Evolutionary conservation across 2,888 invertebrate genomes (phyloP).

Genomic region (Gandaritis pyraliata): DNA sequence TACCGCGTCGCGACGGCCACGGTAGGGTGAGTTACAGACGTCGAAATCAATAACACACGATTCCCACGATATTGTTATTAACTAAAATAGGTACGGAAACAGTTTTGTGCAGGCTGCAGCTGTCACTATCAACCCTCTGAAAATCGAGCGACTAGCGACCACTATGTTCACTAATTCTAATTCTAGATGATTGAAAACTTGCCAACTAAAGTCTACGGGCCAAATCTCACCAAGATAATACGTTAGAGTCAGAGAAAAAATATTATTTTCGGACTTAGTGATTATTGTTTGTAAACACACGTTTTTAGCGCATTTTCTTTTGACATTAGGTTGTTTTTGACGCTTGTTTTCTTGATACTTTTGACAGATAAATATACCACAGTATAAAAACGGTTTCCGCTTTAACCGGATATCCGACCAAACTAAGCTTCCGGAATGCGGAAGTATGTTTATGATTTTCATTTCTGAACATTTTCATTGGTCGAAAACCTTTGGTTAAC

Average conservation of each 20-base stretch:
- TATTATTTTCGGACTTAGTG: too few relatives aligned
- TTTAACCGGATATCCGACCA: constrained; percentile 21
- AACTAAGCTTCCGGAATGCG: constrained; percentile 9
- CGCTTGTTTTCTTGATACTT: not conserved
- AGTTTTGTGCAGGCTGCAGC: constrained; percentile 35
- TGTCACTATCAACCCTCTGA: constrained; percentile 37
- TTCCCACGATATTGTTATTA: constrained; percentile 27
- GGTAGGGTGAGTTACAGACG: constrained; percentile 60
- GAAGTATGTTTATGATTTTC: constrained; percentile 4
- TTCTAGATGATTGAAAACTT: constrained; percentile 67
- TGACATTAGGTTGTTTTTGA: too few relatives aligned
- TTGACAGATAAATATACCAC: not conserved
- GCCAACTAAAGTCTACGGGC: constrained; percentile 60
- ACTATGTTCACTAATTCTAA: constrained; percentile 54
- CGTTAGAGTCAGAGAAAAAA: too few relatives aligned
- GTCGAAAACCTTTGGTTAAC: not conserved
- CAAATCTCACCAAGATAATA: constrained; percentile 3
- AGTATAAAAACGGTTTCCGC: constrained; percentile 25
- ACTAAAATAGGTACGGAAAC: constrained; percentile 16
- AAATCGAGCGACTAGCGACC: constrained; percentile 36
- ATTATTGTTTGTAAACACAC: too few relatives aligned
- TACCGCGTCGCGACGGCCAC: constrained; percentile 56
- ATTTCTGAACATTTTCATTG: not conserved
- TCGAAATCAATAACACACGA: constrained; percentile 51
- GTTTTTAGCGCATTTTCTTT: not conserved